phyloP scores from a whole-genome alignment of 1,140 invertebrate genomes.

The Hydropsyche tenuis region DNA sequence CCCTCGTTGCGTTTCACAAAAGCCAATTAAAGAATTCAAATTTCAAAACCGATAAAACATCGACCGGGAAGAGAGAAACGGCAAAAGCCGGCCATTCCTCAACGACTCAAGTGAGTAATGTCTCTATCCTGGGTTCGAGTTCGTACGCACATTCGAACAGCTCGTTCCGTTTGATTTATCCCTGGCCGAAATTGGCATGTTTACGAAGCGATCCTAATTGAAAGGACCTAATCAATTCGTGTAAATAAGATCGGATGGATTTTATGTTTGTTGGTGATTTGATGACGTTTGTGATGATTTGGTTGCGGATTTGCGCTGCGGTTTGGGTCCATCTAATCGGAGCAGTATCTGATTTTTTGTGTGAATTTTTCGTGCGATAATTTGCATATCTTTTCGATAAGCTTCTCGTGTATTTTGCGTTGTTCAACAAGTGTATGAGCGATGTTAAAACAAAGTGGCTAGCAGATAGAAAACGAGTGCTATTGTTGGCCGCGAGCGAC shows the following conservation, averaged over 20 bases:
- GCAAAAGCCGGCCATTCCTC: conserved; percentile 35
- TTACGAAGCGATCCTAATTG: conserved; percentile 49
- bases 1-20: no score
- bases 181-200: conserved; percentile 40
- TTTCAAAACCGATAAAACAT: conserved; percentile 50
- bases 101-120: conserved; percentile 44
- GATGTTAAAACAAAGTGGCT: conserved; percentile 36
- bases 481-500: conserved; percentile 41
- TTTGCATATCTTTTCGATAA: neutral
- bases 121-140: conserved; percentile 41
- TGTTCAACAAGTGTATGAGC: conserved; percentile 14
- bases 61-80: conserved; percentile 21
- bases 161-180: conserved; percentile 41
- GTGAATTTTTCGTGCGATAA: neutral
- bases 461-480: conserved; percentile 32
- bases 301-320: no score
- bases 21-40: conserved; percentile 51
- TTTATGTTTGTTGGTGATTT: no score
- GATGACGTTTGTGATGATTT: no score
- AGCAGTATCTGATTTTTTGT: no score
- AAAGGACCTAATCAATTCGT: conserved; percentile 21
- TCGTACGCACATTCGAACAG: conserved; percentile 13
- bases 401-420: neutral
- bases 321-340: no score
- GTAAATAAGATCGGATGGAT: no score